Conservation (phyloP, 2,113 vertebrate species). For the Actenoides hombroni region DNA sequence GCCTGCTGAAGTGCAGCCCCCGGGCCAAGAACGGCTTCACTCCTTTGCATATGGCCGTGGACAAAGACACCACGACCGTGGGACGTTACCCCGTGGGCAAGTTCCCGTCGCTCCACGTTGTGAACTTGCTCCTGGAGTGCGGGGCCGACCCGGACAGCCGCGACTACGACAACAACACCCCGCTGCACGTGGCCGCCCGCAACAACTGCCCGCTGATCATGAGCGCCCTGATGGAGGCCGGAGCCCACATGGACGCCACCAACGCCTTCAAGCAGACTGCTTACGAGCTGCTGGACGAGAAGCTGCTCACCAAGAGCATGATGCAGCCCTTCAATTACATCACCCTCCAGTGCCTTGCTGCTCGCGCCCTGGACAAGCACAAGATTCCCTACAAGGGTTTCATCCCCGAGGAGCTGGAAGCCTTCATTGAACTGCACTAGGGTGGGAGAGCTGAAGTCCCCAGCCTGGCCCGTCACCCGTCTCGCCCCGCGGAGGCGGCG, state of each 20-base stretch:
- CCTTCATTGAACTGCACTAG: constrained; percentile 95
- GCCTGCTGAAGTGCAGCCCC: constrained; percentile 88
- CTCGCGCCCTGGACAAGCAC: constrained; percentile 89
- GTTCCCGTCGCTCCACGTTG: constrained; percentile 89
- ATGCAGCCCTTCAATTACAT: constrained; percentile 89
- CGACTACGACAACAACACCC: constrained; percentile 94
- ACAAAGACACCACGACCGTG: constrained; percentile 90
- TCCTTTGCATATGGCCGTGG: constrained; percentile 91
- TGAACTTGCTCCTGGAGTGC: constrained; percentile 86
- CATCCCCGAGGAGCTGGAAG: constrained; percentile 92
- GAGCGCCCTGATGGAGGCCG: constrained; percentile 84
- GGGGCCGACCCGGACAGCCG: constrained; percentile 90
- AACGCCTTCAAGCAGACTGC: constrained; percentile 90
- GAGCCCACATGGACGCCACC: constrained; percentile 91
- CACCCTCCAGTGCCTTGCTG: constrained; percentile 95
- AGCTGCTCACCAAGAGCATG: constrained; percentile 82
- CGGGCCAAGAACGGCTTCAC: constrained; percentile 87
- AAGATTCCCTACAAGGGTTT: constrained; percentile 93
- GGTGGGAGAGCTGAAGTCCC: not conserved
- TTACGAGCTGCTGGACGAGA: constrained; percentile 89
- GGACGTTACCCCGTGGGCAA: constrained; percentile 93
- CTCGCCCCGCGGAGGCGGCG: not conserved
- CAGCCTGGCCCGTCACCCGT: not conserved
- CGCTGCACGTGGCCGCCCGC: constrained; percentile 84
- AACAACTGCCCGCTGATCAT: constrained; percentile 89